Percentiles rank a stretch among this genome's conserved stretches.
Conservation (phyloP, 2,113 vertebrate genomes). For the Ploceus nigricollis region DNA sequence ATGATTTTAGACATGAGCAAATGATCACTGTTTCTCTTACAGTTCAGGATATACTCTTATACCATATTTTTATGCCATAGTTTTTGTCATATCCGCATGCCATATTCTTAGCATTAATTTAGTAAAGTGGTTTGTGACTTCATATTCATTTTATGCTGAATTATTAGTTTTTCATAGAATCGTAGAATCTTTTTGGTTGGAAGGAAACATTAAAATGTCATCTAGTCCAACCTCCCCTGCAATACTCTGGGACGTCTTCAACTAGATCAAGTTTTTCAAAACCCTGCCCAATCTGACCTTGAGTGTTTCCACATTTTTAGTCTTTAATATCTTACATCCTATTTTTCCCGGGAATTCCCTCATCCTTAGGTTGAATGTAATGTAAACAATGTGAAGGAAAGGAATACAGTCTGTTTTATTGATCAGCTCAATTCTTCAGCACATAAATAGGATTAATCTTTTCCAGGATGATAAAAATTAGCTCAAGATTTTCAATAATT, state of each 20-base stretch:
- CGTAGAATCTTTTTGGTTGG: background rate
- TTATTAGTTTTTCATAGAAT: background rate
- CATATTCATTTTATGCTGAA: background rate
- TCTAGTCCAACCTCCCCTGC: background rate
- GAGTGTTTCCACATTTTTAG: background rate
- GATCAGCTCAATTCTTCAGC: background rate
- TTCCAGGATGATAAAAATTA: background rate
- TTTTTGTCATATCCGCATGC: background rate
- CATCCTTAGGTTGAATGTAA: background rate
- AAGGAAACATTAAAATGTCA: background rate
- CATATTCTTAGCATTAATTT: background rate
- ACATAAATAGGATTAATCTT: background rate
- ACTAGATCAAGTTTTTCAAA: background rate
- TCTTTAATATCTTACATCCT: background rate
- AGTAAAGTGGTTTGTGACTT: background rate
- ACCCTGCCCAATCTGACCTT: background rate
- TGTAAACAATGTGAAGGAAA: background rate
- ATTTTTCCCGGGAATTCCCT: background rate
- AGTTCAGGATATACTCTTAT: background rate
- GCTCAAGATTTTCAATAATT: background rate
- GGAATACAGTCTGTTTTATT: background rate
- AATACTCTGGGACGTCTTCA: background rate
- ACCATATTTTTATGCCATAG: background rate
- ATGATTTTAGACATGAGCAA: background rate
- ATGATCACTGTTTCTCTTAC: background rate